These are phyloP conservation scores for Xyliphius kryptos DNA, from an alignment of 2,113 vertebrate species.

Conservation along the genomic window DNA sequence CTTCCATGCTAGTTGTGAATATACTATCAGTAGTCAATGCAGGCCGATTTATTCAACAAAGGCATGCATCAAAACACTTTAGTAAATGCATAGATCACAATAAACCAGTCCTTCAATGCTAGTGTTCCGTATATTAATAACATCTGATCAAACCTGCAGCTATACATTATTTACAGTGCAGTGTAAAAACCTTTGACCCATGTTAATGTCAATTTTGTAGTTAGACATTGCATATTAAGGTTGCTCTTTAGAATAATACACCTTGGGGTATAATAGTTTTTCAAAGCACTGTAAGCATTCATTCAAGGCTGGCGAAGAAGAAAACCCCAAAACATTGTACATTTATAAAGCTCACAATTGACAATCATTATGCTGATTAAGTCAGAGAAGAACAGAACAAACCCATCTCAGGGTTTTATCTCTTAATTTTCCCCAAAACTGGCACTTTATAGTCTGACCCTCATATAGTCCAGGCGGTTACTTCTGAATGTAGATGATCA, in stretches of 20 bases:
- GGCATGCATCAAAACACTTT: conserved; percentile 31
- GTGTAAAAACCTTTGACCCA: conserved; percentile 1
- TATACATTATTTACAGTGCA: conserved; percentile 4
- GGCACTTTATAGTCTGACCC: background rate
- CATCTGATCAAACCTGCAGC: background rate
- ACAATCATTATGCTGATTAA: conserved; percentile 14
- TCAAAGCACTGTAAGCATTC: conserved; percentile 13
- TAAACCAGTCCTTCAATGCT: background rate
- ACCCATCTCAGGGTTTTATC: conserved; percentile 2
- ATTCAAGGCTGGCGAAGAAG: conserved; percentile 12
- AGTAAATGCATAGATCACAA: conserved; percentile 25
- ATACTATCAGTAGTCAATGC: conserved; percentile 9
- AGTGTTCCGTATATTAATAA: background rate
- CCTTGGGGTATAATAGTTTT: background rate
- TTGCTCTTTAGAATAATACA: too few relatives aligned
- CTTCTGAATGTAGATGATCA: conserved; percentile 94
- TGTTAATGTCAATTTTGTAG: too few relatives aligned
- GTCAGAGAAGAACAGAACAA: background rate
- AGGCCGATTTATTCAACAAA: conserved; percentile 14
- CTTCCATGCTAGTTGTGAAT: conserved; percentile 24
- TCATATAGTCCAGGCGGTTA: conserved; percentile 42
- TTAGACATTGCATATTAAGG: too few relatives aligned
- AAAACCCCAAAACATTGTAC: background rate
- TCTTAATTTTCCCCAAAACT: background rate
- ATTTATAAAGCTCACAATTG: conserved; percentile 2